Evolutionary conservation across 2,797 vertebrate genomes (phyloP).

Genomic region (Pangasius djambal): DNA sequence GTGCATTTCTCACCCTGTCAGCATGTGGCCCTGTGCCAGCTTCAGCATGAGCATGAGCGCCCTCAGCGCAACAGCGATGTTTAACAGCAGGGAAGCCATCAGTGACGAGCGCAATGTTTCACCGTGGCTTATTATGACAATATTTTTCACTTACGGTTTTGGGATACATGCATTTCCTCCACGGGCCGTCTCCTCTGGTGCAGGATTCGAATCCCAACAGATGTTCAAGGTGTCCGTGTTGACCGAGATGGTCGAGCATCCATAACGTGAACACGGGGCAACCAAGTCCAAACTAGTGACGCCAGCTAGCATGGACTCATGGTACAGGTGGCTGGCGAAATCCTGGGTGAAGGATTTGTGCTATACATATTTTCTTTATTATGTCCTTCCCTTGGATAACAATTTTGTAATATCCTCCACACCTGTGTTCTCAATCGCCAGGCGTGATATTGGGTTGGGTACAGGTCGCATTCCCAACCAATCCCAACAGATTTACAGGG

Average conservation of each 20-base stretch:
- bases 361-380: slow-evolving; percentile 6
- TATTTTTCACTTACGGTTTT: slow-evolving; percentile 56
- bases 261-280: slow-evolving; percentile 37
- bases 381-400: slow-evolving; percentile 1
- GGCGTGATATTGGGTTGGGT: not conserved
- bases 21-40: slow-evolving; percentile 30
- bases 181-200: slow-evolving; percentile 49
- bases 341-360: slow-evolving; percentile 24
- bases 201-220: slow-evolving; percentile 35
- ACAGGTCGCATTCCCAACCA: not conserved
- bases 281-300: slow-evolving; percentile 52
- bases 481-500: not conserved
- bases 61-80: slow-evolving; percentile 34
- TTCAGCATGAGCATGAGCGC: slow-evolving; percentile 16
- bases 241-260: slow-evolving; percentile 25
- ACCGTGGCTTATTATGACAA: slow-evolving; percentile 57
- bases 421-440: slow-evolving; percentile 35
- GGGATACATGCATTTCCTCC: slow-evolving; percentile 67
- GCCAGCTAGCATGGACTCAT: slow-evolving; percentile 39
- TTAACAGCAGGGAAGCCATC: slow-evolving; percentile 53
- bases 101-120: slow-evolving; percentile 58
- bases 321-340: slow-evolving; percentile 45
- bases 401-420: slow-evolving; percentile 39
- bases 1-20: slow-evolving; percentile 48
- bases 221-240: slow-evolving; percentile 38